phyloP scores from a whole-genome alignment of 1,140 invertebrate species.

The Melanaphis sacchari region DNA sequence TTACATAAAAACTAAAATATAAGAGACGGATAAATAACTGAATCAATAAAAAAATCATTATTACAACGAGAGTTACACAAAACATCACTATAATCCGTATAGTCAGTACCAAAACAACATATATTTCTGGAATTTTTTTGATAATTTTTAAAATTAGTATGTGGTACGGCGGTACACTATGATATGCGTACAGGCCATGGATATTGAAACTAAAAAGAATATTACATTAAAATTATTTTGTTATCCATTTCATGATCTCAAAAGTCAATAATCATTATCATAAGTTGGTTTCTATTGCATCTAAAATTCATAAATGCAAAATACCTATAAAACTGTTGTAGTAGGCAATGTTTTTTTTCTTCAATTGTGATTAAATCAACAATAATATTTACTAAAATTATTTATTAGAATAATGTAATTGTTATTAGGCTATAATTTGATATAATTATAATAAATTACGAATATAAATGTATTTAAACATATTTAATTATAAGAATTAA shows the following conservation, averaged over 20 bases:
- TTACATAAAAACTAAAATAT: not conserved
- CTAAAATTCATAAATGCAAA: not conserved
- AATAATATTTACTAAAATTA: not conserved
- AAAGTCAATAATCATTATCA: not conserved
- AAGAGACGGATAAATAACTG: not conserved
- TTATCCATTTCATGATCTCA: not conserved
- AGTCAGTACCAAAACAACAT: not conserved
- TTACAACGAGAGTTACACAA: not conserved
- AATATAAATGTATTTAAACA: not conserved
- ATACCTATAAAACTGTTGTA: no score
- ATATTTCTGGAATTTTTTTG: not conserved
- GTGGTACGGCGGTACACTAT: no score
- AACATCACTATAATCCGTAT: no score
- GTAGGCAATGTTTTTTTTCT: no score
- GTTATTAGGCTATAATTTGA: not conserved
- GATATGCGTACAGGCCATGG: no score
- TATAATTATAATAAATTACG: not conserved
- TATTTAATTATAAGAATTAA: not conserved
- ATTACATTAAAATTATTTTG: not conserved
- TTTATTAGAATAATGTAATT: no score
- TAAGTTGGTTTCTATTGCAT: not conserved
- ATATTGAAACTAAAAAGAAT: not conserved
- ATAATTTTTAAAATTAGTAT: not conserved
- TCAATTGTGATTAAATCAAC: no score
- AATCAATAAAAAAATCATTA: not conserved